Percentiles rank a stretch among this genome's conserved stretches.
Evolutionary conservation across 2,113 vertebrate genomes (phyloP).

Genomic region (Gadus macrocephalus): DNA sequence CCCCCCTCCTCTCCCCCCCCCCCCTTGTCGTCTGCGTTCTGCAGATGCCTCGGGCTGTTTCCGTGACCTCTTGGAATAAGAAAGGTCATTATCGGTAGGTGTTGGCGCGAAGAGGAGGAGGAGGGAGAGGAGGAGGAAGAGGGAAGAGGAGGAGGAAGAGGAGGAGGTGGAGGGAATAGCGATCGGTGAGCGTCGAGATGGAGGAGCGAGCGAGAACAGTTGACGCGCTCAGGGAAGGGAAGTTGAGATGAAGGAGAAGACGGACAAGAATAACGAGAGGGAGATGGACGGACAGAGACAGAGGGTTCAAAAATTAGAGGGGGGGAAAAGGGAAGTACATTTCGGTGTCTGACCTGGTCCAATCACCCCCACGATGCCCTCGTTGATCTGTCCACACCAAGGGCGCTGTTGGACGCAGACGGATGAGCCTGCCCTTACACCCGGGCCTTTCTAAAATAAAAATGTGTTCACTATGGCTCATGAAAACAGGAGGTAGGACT

Average conservation of each 20-base stretch:
- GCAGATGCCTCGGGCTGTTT: neutral
- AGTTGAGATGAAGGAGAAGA: neutral
- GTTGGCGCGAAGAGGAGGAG: neutral
- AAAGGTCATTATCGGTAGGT: conserved; percentile 38
- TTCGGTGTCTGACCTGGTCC: neutral
- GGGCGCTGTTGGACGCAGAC: too few relatives aligned
- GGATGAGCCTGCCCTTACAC: too few relatives aligned
- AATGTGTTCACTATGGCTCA: too few relatives aligned
- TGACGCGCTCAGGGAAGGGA: too few relatives aligned
- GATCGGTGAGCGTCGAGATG: neutral
- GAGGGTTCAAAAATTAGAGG: conserved; percentile 6
- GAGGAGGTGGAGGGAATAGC: neutral
- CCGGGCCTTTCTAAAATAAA: too few relatives aligned
- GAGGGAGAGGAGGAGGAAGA: conserved; percentile 5
- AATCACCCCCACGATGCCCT: too few relatives aligned
- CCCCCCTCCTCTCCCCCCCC: too few relatives aligned
- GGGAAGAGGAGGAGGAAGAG: neutral
- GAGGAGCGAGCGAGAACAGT: neutral
- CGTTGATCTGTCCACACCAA: too few relatives aligned
- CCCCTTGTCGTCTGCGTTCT: too few relatives aligned
- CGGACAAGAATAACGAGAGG: neutral
- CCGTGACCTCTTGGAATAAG: neutral
- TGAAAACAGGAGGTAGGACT: too few relatives aligned
- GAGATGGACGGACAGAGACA: neutral
- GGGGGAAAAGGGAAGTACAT: conserved; percentile 22